Base-by-base conservation (phyloP, 2,888 invertebrate species). In the Zeuzera pyrina region DNA sequence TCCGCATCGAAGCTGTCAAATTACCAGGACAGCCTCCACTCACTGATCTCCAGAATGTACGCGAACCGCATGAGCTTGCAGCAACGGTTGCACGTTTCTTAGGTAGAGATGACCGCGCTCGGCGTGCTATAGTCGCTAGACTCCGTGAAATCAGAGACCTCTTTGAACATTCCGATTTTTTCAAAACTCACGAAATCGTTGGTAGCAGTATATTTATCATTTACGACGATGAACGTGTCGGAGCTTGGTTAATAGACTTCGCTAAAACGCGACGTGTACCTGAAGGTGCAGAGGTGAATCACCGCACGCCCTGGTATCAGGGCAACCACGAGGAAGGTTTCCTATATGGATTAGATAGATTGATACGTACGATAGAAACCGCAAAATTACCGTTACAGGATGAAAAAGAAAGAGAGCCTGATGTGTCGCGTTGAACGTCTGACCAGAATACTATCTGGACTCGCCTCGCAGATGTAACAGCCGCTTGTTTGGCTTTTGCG, bases 261-360 rank as follows among this genome's bases (percentile, higher is more conserved):
- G 97, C 97, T 29, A 98, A 98, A 66, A 95, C 96, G 0, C 87
- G 91, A 32, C 85, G 86, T 31, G 79, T 97, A 28, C 91, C 93
- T 0, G 86, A 88, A 12, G 90, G 89, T 6, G 51, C 86, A 13
- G 79, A 72, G 30, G 86, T 98, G 10, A 89, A 89, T 45, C 98
- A 98, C 65, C 86, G 95, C 34, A 83, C 85, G 4, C 83, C 88
- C 8, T 98, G 98, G 98, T 65, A 87, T 38, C 90, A 94, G 45
- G 98, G 97, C n/a, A 98, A 98, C 68, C 93, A 94, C 60, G 98
- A 98, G 70, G 98, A 98, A 69, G 98, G 98, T 4, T 92, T 97
- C 54, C 87, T 98, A 13, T 90, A 87, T 48, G 98, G 98, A 34
- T 85, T 98, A 51, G 97, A 98, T 76, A 92, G 94, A 71, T 87